A percentile compares a stretch with the other conserved stretches of the same genome.
Conservation (phyloP, 2,797 vertebrate species). For the Intellagama lesueurii region DNA sequence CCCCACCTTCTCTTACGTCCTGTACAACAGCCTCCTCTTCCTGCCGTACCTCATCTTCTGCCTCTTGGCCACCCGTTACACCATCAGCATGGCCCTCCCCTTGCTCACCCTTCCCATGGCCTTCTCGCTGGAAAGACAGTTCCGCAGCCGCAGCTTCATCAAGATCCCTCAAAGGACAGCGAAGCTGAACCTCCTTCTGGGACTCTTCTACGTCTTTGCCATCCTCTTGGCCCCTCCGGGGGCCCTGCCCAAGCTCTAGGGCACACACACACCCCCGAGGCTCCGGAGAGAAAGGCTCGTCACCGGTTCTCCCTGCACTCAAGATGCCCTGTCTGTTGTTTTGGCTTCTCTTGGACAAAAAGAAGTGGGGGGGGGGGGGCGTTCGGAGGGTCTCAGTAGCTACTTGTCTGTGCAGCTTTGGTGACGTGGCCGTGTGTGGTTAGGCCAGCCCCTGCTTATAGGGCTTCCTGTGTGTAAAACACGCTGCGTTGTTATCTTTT, state of each 20-base stretch:
- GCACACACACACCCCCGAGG: too few species aligned
- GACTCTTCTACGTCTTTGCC: conserved; percentile 95
- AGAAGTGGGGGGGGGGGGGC: too few species aligned
- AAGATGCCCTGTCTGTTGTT: too few species aligned
- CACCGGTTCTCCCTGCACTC: too few species aligned
- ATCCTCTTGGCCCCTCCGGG: conserved; percentile 90
- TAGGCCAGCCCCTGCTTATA: too few species aligned
- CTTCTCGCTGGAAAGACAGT: conserved; percentile 94
- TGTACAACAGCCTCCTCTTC: conserved; percentile 93
- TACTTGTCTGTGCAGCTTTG: too few species aligned
- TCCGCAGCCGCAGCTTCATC: conserved; percentile 89
- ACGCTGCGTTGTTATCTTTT: too few species aligned
- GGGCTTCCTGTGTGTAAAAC: too few species aligned
- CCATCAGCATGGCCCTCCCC: conserved; percentile 95
- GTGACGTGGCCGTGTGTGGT: too few species aligned
- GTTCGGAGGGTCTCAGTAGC: too few species aligned
- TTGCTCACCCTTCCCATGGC: conserved; percentile 97
- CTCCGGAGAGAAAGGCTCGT: too few species aligned
- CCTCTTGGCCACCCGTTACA: conserved; percentile 92
- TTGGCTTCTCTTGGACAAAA: too few species aligned
- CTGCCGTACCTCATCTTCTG: conserved; percentile 94
- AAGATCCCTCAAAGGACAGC: conserved; percentile 95
- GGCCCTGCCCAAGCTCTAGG: conserved; percentile 86
- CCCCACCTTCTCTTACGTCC: conserved; percentile 90
- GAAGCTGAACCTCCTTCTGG: conserved; percentile 95